A percentile compares a stretch with the other conserved stretches of the same genome.
These are phyloP conservation scores for Nebria ingens DNA, from an alignment of 1,140 invertebrate genomes.

Conservation along the genomic window DNA sequence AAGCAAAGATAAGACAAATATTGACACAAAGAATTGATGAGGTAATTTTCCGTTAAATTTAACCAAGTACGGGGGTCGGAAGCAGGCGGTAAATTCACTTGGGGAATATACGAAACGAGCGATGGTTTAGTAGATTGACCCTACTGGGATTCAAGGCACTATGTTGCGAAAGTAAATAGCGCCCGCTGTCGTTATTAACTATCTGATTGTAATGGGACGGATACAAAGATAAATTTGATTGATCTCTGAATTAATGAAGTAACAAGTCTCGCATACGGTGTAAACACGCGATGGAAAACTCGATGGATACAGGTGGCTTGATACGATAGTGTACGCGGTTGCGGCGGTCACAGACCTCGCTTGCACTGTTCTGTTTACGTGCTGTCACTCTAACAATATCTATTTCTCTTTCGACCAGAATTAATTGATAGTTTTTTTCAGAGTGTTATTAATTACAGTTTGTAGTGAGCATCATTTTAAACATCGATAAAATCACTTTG, in stretches of 20 bases:
- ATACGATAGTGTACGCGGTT: neutral
- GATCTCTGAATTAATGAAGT: constrained; percentile 3
- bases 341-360: neutral
- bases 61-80: neutral
- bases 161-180: neutral
- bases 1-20: neutral
- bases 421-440: too few relatives aligned
- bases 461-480: too few relatives aligned
- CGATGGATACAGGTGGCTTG: neutral
- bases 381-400: neutral
- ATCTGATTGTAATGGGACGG: neutral
- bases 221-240: constrained; percentile 4
- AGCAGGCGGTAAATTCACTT: too few relatives aligned
- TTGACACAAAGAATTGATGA: constrained; percentile 7
- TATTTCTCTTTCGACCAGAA: too few relatives aligned
- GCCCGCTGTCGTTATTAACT: neutral
- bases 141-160: too few relatives aligned
- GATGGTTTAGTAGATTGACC: neutral
- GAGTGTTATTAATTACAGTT: too few relatives aligned
- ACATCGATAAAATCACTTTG: too few relatives aligned
- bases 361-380: neutral
- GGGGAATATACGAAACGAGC: too few relatives aligned
- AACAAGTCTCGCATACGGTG: too few relatives aligned
- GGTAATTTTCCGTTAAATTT: constrained; percentile 9
- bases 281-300: neutral